phyloP scores from a whole-genome alignment of 2,797 vertebrate species.

The Parauchenoglanis punctatus region DNA sequence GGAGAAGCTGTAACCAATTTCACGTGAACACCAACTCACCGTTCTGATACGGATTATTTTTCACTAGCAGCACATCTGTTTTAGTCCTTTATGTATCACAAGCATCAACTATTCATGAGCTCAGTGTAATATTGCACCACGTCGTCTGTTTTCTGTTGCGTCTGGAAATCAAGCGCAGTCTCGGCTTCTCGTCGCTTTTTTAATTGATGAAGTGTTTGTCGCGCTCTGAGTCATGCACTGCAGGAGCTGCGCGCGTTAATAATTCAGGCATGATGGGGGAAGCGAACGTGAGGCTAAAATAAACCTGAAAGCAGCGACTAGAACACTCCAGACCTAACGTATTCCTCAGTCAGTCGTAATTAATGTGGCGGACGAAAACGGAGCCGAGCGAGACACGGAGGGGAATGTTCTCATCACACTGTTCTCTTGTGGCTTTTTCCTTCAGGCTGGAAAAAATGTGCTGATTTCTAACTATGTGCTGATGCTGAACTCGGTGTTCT shows the following conservation, averaged over 20 bases:
- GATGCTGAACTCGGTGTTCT: slow-evolving; percentile 32
- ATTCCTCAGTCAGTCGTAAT: slow-evolving; percentile 34
- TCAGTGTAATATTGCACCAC: background rate
- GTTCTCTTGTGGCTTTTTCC: slow-evolving; percentile 21
- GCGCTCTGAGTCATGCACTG: background rate
- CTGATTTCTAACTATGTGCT: slow-evolving; percentile 46
- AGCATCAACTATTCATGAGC: background rate
- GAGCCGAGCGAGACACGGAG: background rate
- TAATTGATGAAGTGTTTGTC: background rate
- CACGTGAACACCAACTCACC: background rate
- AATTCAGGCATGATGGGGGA: slow-evolving; percentile 43
- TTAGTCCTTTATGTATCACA: background rate
- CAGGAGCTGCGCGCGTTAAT: slow-evolving; percentile 41
- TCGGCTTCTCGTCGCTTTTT: background rate
- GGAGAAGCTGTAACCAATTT: background rate
- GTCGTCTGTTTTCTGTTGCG: background rate
- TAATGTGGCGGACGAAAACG: slow-evolving; percentile 13
- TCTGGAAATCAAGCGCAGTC: background rate
- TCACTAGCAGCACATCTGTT: too few species aligned
- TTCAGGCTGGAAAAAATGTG: slow-evolving; percentile 33
- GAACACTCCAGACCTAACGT: background rate
- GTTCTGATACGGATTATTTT: background rate
- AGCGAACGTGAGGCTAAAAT: slow-evolving; percentile 40
- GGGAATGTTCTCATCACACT: slow-evolving; percentile 22
- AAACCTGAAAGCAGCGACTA: slow-evolving; percentile 2